Conservation (phyloP, 2,888 invertebrate genomes). For the Leptarthrus brevirostris region DNA sequence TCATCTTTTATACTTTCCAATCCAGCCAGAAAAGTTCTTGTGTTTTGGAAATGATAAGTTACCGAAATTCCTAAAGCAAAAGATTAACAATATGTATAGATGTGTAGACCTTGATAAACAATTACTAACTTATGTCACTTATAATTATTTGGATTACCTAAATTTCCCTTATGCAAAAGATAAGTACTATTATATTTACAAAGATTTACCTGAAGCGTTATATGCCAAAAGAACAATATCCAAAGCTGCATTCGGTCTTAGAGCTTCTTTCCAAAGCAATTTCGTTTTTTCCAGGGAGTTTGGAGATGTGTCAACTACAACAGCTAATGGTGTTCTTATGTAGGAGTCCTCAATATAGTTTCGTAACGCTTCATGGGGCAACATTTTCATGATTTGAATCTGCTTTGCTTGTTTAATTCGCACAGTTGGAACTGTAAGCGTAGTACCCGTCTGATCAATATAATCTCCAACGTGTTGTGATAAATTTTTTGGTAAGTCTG, state of each 20-base stretch:
- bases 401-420: conserved; percentile 62
- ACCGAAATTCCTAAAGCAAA: conserved; percentile 64
- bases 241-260: conserved; percentile 64
- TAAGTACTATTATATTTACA: no score
- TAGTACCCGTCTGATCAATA: conserved; percentile 18
- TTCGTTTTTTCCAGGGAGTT: conserved; percentile 64
- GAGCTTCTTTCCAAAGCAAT: conserved; percentile 64
- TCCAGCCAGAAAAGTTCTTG: conserved; percentile 65
- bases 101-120: no score
- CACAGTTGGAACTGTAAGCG: conserved; percentile 1
- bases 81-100: no score
- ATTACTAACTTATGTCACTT: no score
- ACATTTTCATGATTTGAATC: conserved; percentile 59
- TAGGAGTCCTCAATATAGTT: conserved; percentile 66
- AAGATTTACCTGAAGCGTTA: conserved; percentile 65
- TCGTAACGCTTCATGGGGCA: conserved; percentile 64
- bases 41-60: conserved; percentile 66
- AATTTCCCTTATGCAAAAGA: no score
- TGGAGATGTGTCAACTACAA: conserved; percentile 65
- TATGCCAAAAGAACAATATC: conserved; percentile 65
- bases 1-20: conserved; percentile 62
- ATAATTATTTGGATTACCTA: no score
- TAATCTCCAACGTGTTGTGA: conserved; percentile 16
- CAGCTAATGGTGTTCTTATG: conserved; percentile 66
- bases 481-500: conserved; percentile 13